phyloP scores from a whole-genome alignment of 2,113 vertebrate genomes.

The Gymnorhina tibicen region DNA sequence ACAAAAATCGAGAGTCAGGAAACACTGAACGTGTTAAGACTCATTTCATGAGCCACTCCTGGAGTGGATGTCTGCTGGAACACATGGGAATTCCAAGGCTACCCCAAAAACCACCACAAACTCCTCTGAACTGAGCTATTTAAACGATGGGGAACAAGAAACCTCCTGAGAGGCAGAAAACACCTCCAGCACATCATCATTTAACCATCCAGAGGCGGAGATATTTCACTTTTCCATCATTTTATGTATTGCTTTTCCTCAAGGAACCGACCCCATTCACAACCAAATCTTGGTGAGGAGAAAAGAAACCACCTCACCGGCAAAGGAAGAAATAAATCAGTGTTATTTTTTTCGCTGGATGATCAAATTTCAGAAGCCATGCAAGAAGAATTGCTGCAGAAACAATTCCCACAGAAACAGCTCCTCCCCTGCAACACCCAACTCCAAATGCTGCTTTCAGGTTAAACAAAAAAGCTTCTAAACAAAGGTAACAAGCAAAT shows the following conservation, averaged over 20 bases:
- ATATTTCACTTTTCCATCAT: background rate
- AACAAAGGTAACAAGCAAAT: background rate
- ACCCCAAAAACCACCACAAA: background rate
- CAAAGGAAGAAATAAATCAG: background rate
- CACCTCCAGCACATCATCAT: background rate
- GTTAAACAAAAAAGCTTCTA: background rate
- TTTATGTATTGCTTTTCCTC: background rate
- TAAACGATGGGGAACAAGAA: background rate
- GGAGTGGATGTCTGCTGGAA: background rate
- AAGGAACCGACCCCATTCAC: background rate
- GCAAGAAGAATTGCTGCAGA: background rate
- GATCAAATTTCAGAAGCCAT: background rate
- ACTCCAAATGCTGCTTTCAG: background rate
- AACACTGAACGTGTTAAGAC: too few relatives aligned
- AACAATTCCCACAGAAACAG: background rate
- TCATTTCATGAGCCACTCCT: background rate
- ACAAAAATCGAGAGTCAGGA: rapidly evolving
- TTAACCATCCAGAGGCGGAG: background rate
- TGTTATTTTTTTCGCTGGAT: background rate
- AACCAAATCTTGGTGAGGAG: background rate
- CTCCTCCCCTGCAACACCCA: background rate
- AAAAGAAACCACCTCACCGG: background rate
- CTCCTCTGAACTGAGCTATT: rapidly evolving
- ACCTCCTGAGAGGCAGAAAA: background rate
- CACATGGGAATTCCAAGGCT: background rate